Conservation (phyloP, 1,140 invertebrate genomes). For the Pachypeltis micranthus region DNA sequence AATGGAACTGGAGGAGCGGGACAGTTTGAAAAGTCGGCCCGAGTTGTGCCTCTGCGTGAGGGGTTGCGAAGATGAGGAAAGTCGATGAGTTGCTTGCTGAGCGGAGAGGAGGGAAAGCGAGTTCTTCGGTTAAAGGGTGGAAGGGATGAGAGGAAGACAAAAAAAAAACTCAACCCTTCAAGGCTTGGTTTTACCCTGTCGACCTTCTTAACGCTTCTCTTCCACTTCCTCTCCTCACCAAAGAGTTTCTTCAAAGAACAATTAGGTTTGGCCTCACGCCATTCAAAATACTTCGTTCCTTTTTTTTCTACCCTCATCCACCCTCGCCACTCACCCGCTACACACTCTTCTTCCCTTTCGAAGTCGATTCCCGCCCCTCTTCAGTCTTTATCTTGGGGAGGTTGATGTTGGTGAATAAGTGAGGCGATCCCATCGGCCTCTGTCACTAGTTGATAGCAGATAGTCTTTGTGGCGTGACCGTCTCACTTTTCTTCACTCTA, state of each 20-base stretch:
- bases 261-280: conserved; percentile 1
- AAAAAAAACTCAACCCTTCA: too few species aligned
- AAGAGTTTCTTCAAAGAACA: too few species aligned
- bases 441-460: neutral
- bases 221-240: too few species aligned
- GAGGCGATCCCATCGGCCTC: neutral
- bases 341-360: neutral
- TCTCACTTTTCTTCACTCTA: conserved; percentile 9
- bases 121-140: too few species aligned
- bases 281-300: conserved; percentile 5
- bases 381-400: neutral
- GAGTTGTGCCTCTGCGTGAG: neutral
- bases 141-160: too few species aligned
- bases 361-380: neutral
- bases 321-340: too few species aligned
- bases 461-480: conserved; percentile 4
- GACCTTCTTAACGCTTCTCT: too few species aligned
- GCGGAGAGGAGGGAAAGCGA: too few species aligned
- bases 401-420: neutral
- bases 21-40: neutral
- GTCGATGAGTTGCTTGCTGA: too few species aligned
- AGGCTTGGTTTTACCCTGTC: too few species aligned
- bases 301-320: too few species aligned
- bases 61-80: neutral
- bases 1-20: neutral